phyloP scores from a whole-genome alignment of 2,888 invertebrate genomes.

The Drosophila helvetica region DNA sequence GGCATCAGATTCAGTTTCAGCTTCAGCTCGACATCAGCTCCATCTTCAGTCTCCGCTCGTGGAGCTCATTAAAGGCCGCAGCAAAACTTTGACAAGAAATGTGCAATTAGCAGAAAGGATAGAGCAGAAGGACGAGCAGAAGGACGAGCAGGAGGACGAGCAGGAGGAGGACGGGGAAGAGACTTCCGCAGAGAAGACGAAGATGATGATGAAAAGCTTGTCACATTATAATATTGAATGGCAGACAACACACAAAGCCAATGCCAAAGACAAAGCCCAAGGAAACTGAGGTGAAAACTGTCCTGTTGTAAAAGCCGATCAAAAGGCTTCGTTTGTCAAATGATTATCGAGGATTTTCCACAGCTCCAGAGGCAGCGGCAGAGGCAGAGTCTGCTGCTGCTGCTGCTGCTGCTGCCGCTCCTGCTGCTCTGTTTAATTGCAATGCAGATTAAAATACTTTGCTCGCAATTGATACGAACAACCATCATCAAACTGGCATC shows the following conservation, averaged over 20 bases:
- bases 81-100: slow-evolving; percentile 69
- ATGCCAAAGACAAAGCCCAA: slow-evolving; percentile 11
- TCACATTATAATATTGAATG: slow-evolving; percentile 79
- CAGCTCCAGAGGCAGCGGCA: neutral
- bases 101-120: slow-evolving; percentile 68
- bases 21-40: neutral
- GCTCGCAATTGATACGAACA: neutral
- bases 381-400: neutral
- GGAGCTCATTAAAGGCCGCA: slow-evolving; percentile 72
- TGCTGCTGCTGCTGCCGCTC: neutral
- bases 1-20: neutral
- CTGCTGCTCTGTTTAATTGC: neutral
- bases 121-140: neutral
- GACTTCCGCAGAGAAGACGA: neutral
- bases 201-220: slow-evolving; percentile 52
- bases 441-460: neutral
- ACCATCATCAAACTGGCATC: neutral
- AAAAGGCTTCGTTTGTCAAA: neutral
- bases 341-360: neutral
- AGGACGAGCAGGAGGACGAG: neutral
- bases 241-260: slow-evolving; percentile 45
- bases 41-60: slow-evolving; percentile 27
- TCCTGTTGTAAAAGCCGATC: neutral
- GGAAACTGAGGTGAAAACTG: neutral
- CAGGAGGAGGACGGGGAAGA: neutral